Evolutionary conservation across 2,113 vertebrate genomes (phyloP).

Genomic region (Lutjanus erythropterus): DNA sequence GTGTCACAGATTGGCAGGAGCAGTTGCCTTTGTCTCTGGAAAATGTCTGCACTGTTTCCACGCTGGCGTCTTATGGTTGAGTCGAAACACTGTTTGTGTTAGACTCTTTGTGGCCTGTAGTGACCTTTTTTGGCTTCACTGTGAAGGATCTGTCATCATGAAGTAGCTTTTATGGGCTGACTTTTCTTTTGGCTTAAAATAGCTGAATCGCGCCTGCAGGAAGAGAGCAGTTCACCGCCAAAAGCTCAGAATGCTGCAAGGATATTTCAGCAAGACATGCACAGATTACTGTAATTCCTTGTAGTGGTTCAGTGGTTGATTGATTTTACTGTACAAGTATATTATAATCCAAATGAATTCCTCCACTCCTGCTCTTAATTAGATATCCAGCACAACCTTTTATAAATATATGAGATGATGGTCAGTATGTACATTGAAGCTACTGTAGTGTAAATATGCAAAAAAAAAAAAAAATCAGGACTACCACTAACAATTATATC

Average conservation of each 20-base stretch:
- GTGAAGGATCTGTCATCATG: slow-evolving; percentile 58
- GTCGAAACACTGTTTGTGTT: slow-evolving; percentile 48
- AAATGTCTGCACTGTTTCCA: slow-evolving; percentile 65
- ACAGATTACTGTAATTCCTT: neutral
- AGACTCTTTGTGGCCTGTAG: slow-evolving; percentile 13
- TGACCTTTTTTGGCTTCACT: slow-evolving; percentile 53
- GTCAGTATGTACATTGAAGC: neutral
- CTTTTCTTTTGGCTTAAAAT: slow-evolving; percentile 61
- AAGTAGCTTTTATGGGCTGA: slow-evolving; percentile 61
- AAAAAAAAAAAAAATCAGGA: neutral
- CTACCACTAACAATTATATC: neutral
- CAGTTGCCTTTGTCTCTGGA: slow-evolving; percentile 60
- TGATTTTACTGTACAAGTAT: neutral
- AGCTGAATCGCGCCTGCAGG: slow-evolving; percentile 27
- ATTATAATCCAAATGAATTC: no score
- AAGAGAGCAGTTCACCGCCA: slow-evolving; percentile 1
- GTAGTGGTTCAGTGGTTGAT: neutral
- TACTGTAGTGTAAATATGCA: neutral
- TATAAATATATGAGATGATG: neutral
- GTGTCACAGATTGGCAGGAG: slow-evolving; percentile 51
- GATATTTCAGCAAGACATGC: neutral
- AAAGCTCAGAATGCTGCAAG: neutral
- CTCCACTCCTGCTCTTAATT: neutral
- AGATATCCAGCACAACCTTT: neutral
- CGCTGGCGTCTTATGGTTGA: slow-evolving; percentile 30